Evolutionary conservation across 2,113 vertebrate genomes (phyloP).

Genomic region (Eolophus roseicapilla): DNA sequence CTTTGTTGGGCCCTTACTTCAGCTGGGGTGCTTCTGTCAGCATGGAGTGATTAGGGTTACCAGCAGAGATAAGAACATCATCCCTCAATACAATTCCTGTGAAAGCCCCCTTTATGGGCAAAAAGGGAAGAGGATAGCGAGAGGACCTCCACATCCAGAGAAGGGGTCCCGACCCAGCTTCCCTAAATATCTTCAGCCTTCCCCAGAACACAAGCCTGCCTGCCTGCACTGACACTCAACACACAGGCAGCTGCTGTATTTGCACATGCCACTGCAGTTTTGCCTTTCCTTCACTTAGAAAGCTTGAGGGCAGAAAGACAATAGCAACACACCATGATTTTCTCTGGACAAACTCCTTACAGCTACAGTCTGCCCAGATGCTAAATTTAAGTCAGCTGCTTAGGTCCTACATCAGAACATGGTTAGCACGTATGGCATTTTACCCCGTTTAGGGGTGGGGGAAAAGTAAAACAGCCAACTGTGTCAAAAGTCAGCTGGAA

Average conservation of each 20-base stretch:
- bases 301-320: neutral
- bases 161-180: neutral
- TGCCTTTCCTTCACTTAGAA: neutral
- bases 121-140: neutral
- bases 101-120: neutral
- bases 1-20: neutral
- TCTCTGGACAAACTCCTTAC: neutral
- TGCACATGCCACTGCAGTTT: neutral
- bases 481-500: neutral
- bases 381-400: neutral
- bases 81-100: neutral
- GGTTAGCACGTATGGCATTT: neutral
- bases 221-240: neutral
- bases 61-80: neutral
- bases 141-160: neutral
- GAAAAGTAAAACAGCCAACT: neutral
- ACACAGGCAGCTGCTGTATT: neutral
- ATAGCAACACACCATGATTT: neutral
- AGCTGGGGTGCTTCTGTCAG: neutral
- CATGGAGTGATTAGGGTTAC: neutral
- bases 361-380: neutral
- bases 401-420: neutral
- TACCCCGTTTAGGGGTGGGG: neutral
- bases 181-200: neutral
- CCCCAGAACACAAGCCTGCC: neutral